Conservation (phyloP, 2,888 invertebrate species). For the Leptinotarsa juncta region DNA sequence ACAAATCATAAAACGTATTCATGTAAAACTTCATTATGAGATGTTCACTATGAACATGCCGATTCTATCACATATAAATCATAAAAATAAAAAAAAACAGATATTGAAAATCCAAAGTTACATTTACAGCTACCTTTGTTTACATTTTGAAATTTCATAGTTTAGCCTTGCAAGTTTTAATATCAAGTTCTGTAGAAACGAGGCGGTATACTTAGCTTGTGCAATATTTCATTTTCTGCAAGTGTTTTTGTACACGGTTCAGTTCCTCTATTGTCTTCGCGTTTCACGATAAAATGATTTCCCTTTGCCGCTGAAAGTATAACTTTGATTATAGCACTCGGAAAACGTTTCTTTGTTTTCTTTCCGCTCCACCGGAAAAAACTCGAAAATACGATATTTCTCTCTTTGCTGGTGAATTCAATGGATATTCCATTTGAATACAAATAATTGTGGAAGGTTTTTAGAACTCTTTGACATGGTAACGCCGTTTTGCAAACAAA, state of each 20-base stretch:
- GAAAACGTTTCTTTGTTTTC: background rate
- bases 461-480: background rate
- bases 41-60: too few relatives aligned
- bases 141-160: too few relatives aligned
- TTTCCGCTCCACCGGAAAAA: conserved; percentile 1
- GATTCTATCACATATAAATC: too few relatives aligned
- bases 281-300: background rate
- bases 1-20: too few relatives aligned
- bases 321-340: background rate
- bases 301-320: background rate
- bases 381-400: background rate
- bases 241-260: background rate
- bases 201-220: too few relatives aligned
- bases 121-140: too few relatives aligned
- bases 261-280: background rate
- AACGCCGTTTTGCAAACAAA: background rate
- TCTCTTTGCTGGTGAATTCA: background rate
- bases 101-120: too few relatives aligned
- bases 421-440: background rate
- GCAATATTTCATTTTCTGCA: too few relatives aligned
- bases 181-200: too few relatives aligned
- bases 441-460: background rate
- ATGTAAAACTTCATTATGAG: too few relatives aligned
- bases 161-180: too few relatives aligned
- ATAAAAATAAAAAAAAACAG: too few relatives aligned